These are phyloP conservation scores for Molanna angustata DNA, from an alignment of 2,888 invertebrate genomes.

Conservation along the genomic window DNA sequence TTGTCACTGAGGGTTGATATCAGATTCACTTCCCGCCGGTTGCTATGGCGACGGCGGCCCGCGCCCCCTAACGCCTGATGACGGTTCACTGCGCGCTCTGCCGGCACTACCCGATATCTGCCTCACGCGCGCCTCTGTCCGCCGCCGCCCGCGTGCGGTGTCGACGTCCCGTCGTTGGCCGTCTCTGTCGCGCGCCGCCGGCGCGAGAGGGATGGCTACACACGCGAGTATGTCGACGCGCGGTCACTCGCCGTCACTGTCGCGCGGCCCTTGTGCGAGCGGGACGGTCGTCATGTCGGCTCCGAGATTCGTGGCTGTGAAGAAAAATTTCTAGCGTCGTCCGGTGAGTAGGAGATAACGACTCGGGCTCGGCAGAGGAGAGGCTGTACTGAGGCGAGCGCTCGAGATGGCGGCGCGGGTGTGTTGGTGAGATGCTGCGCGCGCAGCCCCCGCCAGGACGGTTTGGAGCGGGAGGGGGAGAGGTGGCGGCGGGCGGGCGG, in stretches of 20 bases:
- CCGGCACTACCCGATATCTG: slow-evolving; percentile 46
- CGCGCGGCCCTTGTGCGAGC: slow-evolving; percentile 24
- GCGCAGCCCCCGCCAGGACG: too few species aligned
- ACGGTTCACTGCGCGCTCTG: slow-evolving; percentile 37
- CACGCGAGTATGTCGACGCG: slow-evolving; percentile 1
- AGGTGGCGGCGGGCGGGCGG: slow-evolving; percentile 22
- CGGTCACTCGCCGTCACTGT: slow-evolving; percentile 25
- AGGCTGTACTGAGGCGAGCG: background rate
- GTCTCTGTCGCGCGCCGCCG: slow-evolving; percentile 40
- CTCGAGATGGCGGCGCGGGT: slow-evolving; percentile 17
- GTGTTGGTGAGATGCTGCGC: slow-evolving; percentile 20
- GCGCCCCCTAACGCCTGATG: slow-evolving; percentile 35
- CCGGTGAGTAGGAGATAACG: too few species aligned
- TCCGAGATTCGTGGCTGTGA: slow-evolving; percentile 39
- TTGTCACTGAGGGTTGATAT: slow-evolving; percentile 11
- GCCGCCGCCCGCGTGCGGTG: slow-evolving; percentile 21
- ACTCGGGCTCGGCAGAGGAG: background rate
- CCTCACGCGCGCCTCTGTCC: slow-evolving; percentile 39
- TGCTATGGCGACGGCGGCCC: slow-evolving; percentile 29
- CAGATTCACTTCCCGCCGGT: slow-evolving; percentile 24
- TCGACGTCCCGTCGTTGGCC: too few species aligned
- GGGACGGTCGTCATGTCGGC: too few species aligned
- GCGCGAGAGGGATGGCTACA: slow-evolving; percentile 35
- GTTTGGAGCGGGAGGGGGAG: slow-evolving; percentile 16
- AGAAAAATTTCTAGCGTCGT: too few species aligned